Percentiles rank a stretch among this genome's conserved stretches.
Evolutionary conservation across 2,888 invertebrate genomes (phyloP).

Genomic region (Polydrusus cervinus): DNA sequence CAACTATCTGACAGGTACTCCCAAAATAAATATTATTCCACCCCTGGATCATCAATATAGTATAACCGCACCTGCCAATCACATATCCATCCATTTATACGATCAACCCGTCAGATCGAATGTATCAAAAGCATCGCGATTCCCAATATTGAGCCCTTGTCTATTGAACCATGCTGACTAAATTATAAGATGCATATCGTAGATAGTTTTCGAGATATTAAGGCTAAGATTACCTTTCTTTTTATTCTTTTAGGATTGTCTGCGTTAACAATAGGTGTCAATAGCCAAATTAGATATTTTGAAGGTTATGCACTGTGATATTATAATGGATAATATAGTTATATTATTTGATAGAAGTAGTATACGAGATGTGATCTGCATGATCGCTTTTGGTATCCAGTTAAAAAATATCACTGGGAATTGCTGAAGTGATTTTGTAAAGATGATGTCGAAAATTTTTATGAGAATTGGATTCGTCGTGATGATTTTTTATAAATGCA

Average conservation of each 20-base stretch:
- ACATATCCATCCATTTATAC: constrained; percentile 54
- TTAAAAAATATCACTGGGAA: not conserved
- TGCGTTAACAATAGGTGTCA: constrained; percentile 29
- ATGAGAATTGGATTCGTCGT: constrained; percentile 20
- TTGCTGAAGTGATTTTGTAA: constrained; percentile 16
- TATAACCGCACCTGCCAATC: constrained; percentile 59
- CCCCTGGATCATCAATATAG: constrained; percentile 9
- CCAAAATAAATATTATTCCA: not conserved
- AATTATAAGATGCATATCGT: constrained; percentile 46
- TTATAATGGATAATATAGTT: constrained; percentile 21
- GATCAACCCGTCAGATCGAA: constrained; percentile 44
- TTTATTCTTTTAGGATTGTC: constrained; percentile 32
- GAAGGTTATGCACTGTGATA: constrained; percentile 6
- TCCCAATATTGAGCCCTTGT: constrained; percentile 38
- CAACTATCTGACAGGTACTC: not conserved
- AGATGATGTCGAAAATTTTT: constrained; percentile 16
- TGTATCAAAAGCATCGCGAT: constrained; percentile 47
- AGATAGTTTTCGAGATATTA: constrained; percentile 37
- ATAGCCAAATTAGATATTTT: constrained; percentile 34
- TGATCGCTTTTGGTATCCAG: not conserved
- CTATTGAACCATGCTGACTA: constrained; percentile 44
- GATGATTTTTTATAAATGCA: constrained; percentile 12
- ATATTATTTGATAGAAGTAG: not conserved
- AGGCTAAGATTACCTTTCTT: constrained; percentile 21
- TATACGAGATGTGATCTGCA: not conserved